These are phyloP conservation scores for Druceiella hillmani DNA, from an alignment of 2,888 invertebrate genomes.

Conservation along the genomic window DNA sequence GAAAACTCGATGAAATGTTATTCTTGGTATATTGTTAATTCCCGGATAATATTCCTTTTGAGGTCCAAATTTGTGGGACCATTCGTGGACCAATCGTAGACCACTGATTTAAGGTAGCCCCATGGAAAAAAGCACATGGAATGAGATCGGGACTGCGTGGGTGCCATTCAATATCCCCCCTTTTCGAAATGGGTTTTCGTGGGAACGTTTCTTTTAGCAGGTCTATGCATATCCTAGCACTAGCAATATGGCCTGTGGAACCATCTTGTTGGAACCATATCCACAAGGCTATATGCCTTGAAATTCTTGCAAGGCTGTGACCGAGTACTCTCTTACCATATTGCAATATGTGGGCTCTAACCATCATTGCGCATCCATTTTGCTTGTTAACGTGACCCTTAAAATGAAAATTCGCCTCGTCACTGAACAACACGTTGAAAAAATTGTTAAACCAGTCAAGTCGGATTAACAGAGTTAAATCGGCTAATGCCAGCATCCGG, in stretches of 20 bases:
- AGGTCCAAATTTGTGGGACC: slow-evolving; percentile 19
- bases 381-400: slow-evolving; percentile 19
- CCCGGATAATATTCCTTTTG: slow-evolving; percentile 13
- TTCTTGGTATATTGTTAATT: no score
- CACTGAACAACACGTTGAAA: slow-evolving; percentile 17
- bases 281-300: slow-evolving; percentile 12
- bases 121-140: slow-evolving; percentile 18
- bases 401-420: slow-evolving; percentile 19
- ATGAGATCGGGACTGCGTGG: slow-evolving; percentile 13
- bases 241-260: no score
- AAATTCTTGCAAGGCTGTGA: slow-evolving; percentile 13
- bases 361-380: slow-evolving; percentile 18
- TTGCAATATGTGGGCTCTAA: slow-evolving; percentile 17
- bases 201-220: slow-evolving; percentile 9
- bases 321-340: slow-evolving; percentile 13
- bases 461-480: slow-evolving; percentile 16
- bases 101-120: slow-evolving; percentile 21
- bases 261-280: slow-evolving; percentile 11
- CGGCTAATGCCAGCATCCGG: slow-evolving; percentile 10
- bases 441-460: no score
- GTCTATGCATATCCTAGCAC: slow-evolving; percentile 9
- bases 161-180: slow-evolving; percentile 12
- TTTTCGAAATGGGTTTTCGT: slow-evolving; percentile 13
- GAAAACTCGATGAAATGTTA: no score
- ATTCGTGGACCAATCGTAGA: slow-evolving; percentile 20